Percentiles rank a stretch among this genome's conserved stretches.
These are phyloP conservation scores for Solen grandis DNA, from an alignment of 1,140 invertebrate genomes.

Conservation along the genomic window DNA sequence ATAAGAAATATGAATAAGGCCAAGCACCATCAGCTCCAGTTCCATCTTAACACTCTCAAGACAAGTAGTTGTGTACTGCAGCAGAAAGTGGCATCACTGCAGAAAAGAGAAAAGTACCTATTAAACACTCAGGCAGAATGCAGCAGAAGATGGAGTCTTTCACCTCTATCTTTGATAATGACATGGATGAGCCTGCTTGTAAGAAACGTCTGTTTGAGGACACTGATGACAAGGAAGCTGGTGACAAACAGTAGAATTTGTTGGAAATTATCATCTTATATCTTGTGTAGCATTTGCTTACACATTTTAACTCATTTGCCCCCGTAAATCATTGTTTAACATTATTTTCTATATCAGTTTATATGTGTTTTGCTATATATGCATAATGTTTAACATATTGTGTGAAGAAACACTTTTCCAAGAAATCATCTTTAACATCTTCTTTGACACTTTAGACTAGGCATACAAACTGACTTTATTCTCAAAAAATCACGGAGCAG, in stretches of 20 bases:
- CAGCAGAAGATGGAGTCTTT: conserved; percentile 34
- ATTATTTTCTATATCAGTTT: too few relatives aligned
- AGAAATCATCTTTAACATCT: too few relatives aligned
- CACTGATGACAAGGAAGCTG: not conserved
- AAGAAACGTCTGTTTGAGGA: conserved; percentile 22
- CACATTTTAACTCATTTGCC: not conserved
- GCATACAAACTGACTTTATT: not conserved
- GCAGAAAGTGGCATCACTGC: conserved; percentile 14
- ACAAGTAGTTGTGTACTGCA: conserved; percentile 9
- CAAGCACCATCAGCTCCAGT: conserved; percentile 17
- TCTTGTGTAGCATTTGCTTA: conserved; percentile 11
- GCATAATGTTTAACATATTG: too few relatives aligned
- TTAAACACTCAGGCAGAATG: conserved; percentile 22
- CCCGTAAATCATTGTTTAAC: too few relatives aligned
- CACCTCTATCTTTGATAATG: conserved; percentile 31
- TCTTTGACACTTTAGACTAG: conserved; percentile 9
- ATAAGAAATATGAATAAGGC: conserved; percentile 11
- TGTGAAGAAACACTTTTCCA: not conserved
- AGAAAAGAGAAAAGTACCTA: conserved; percentile 19
- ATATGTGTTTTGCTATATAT: too few relatives aligned
- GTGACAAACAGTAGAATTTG: not conserved
- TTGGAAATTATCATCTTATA: conserved; percentile 4
- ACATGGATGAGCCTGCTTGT: too few relatives aligned
- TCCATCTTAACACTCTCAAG: conserved; percentile 17
- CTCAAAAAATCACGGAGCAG: not conserved